A percentile compares a stretch with the other conserved stretches of the same genome.
These are phyloP conservation scores for Xanthorhoe spadicearia DNA, from an alignment of 2,888 invertebrate genomes.

Conservation along the genomic window DNA sequence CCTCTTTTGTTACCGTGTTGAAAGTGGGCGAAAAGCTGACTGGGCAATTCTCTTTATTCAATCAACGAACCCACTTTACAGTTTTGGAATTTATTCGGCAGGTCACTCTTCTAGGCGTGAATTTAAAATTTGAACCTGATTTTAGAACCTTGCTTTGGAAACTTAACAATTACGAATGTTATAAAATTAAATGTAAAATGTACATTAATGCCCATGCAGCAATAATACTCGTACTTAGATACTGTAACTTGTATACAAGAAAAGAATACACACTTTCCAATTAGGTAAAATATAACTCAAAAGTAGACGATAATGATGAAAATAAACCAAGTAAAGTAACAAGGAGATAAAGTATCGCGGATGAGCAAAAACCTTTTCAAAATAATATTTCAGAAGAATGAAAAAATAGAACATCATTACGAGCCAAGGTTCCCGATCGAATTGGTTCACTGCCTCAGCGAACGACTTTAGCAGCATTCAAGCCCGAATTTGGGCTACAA, in stretches of 20 bases:
- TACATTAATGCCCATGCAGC: too few relatives aligned
- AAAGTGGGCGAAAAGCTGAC: slow-evolving; percentile 49
- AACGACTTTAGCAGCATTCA: slow-evolving; percentile 38
- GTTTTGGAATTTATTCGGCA: slow-evolving; percentile 12
- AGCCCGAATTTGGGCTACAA: slow-evolving; percentile 38
- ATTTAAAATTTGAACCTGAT: background rate
- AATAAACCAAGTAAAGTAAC: background rate
- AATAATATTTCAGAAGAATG: slow-evolving; percentile 9
- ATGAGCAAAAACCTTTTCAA: slow-evolving; percentile 4
- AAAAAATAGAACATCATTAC: slow-evolving; percentile 18
- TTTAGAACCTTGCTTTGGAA: background rate
- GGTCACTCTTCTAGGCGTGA: slow-evolving; percentile 16
- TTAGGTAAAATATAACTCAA: too few relatives aligned
- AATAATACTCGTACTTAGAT: too few relatives aligned
- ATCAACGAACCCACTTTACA: slow-evolving; percentile 36
- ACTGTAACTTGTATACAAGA: too few relatives aligned
- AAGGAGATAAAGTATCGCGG: background rate
- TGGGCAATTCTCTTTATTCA: slow-evolving; percentile 47
- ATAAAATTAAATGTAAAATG: too few relatives aligned
- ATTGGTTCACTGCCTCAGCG: slow-evolving; percentile 41
- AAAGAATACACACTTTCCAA: too few relatives aligned
- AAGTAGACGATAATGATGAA: background rate
- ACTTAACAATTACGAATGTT: background rate
- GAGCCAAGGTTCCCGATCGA: slow-evolving; percentile 30
- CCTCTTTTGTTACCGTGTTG: slow-evolving; percentile 43